Evolutionary conservation across 2,113 vertebrate species (phyloP).

Genomic region (Sakesphorus luctuosus): DNA sequence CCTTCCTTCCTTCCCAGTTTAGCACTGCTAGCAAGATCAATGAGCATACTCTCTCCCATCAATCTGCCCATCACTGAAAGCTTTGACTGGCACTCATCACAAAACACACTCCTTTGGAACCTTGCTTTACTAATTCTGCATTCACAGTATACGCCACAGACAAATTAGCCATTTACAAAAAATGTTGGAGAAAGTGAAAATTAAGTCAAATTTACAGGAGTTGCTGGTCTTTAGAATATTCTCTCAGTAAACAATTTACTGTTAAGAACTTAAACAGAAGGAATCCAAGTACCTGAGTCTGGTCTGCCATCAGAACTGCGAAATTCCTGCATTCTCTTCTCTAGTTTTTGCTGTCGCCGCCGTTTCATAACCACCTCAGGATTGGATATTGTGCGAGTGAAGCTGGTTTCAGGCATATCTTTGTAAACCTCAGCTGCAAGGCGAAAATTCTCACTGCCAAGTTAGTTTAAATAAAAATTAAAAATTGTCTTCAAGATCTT

Average conservation of each 20-base stretch:
- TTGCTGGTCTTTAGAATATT: neutral
- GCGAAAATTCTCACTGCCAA: conserved; percentile 87
- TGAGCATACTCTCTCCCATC: neutral
- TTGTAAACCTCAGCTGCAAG: conserved; percentile 98
- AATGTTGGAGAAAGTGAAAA: neutral
- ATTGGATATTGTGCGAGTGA: conserved; percentile 97
- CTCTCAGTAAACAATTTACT: neutral
- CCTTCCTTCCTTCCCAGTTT: neutral
- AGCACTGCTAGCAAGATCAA: neutral
- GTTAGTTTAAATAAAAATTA: neutral
- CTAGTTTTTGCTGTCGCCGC: conserved; percentile 92
- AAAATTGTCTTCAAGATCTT: neutral
- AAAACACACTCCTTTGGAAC: neutral
- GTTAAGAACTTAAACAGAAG: neutral
- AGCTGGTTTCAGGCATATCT: conserved; percentile 99
- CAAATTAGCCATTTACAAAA: neutral
- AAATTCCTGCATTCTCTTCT: conserved; percentile 97
- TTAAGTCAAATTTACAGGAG: neutral
- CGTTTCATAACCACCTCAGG: conserved; percentile 99
- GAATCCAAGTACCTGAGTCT: conserved; percentile 84
- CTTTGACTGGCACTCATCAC: rapidly evolving
- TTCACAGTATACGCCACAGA: neutral
- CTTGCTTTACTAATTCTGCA: neutral
- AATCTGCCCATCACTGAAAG: neutral
- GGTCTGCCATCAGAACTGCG: conserved; percentile 93